Evolutionary conservation across 2,888 invertebrate species (phyloP).

Genomic region (Aleiodes alternator): DNA sequence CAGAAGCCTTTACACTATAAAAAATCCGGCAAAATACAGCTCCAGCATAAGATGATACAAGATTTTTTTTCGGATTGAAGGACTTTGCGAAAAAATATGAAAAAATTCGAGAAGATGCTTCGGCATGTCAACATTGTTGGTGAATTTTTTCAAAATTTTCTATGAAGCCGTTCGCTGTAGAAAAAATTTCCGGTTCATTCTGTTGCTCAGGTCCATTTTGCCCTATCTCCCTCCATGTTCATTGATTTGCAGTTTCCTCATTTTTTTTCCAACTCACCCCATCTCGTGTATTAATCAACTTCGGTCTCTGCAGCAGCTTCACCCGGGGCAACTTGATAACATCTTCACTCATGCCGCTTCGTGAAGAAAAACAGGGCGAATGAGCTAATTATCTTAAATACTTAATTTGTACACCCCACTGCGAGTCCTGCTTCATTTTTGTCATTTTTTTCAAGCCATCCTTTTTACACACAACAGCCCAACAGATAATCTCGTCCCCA

Average conservation of each 20-base stretch:
- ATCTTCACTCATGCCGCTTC: conserved; percentile 24
- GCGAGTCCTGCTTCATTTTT: not conserved
- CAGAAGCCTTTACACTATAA: no score
- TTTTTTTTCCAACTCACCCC: conserved; percentile 1
- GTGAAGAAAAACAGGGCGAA: conserved; percentile 54
- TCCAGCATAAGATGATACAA: no score
- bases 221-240: no score
- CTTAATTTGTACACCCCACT: conserved; percentile 60
- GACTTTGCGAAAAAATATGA: no score
- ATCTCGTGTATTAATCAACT: conserved; percentile 50
- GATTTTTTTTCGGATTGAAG: no score
- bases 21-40: no score
- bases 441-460: not conserved
- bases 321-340: conserved; percentile 15
- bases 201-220: no score
- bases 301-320: not conserved
- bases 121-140: no score
- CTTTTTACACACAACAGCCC: not conserved
- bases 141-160: no score
- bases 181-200: no score
- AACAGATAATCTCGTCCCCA: not conserved
- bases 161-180: no score
- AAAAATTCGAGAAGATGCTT: no score
- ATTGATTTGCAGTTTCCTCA: not conserved
- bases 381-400: conserved; percentile 68